Percentiles rank a stretch among this genome's conserved stretches.
Evolutionary conservation across 2,113 vertebrate genomes (phyloP).

Genomic region (Mustela lutreola): DNA sequence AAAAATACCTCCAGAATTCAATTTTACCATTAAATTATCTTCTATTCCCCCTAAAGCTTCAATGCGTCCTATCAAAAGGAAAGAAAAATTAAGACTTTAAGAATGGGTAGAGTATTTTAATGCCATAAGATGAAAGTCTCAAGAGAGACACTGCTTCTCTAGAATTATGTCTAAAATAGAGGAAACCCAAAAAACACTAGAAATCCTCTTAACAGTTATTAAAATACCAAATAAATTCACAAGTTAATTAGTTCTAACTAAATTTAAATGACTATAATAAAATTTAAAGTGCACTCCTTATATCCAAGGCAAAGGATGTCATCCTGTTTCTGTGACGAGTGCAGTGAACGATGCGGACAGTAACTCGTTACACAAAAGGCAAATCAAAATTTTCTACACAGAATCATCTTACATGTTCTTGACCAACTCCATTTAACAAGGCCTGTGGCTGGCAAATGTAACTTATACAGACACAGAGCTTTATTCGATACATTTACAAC

Average conservation of each 20-base stretch:
- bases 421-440: not conserved
- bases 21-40: not conserved
- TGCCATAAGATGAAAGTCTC: not conserved
- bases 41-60: not conserved
- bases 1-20: not conserved
- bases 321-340: not conserved
- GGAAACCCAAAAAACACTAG: not conserved
- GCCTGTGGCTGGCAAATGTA: not conserved
- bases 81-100: constrained; percentile 1
- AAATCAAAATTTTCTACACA: not conserved
- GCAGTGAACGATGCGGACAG: not conserved
- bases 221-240: constrained; percentile 23
- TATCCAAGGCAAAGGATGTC: not conserved
- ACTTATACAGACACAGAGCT: not conserved
- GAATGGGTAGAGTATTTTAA: not conserved
- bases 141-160: not conserved
- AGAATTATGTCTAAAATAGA: not conserved
- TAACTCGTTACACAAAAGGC: not conserved
- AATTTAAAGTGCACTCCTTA: not conserved
- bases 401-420: not conserved
- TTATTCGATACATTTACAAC: not conserved
- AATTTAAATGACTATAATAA: constrained; percentile 26
- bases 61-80: not conserved
- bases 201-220: not conserved
- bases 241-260: constrained; percentile 4